Evolutionary conservation across 2,888 invertebrate genomes (phyloP), one percentile per base, ranked within the genome.

Genomic region (Aleiodes leptofemur): DNA sequence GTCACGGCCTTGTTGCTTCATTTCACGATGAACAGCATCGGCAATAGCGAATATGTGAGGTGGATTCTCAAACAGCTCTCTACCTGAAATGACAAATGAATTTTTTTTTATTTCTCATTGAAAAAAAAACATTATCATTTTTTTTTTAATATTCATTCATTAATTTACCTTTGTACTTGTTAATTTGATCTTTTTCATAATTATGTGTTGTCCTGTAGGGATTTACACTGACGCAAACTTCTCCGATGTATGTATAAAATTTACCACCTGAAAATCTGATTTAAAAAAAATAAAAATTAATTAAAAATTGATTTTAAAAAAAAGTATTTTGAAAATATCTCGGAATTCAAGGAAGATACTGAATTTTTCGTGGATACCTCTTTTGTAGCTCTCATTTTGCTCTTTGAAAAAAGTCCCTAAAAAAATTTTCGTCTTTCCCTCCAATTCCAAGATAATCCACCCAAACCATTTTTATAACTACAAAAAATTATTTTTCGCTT

Each of bases 11-110:
- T 94, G 92, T 87, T 98, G 95, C 88, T 98, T 95, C 92, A 99
- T 95, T 77, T 96, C 95, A 89, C 96, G 94, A 90, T 99, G 98
- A 68, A 98, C 98, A 7, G 97, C 95, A 90, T 99, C 99, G 1
- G 98, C 98, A 76, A 99, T 95, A n/a, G 99, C 98, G 90, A 96
- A 99, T 81, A 99, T 96, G 89, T 99, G 99, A 0, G 99, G 99
- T 0, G 96, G 94, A 86, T 98, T 96, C 90, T 99, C 99, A 88
- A 98, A 99, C 86, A 98, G 93, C 91, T 99, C 98, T 84, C 98
- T 91, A 11, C 96, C 97, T 91, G 90, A 79, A 86, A 88, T 80
- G 70, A 79, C 3, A 53, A 55, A 53, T 6, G 74, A 70, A 48
- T 38, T 73, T 14, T 38, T 73, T 14, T 57, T 23, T n/a, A 57